Conservation (phyloP, 2,113 vertebrate genomes). For the Engystomops pustulosus region DNA sequence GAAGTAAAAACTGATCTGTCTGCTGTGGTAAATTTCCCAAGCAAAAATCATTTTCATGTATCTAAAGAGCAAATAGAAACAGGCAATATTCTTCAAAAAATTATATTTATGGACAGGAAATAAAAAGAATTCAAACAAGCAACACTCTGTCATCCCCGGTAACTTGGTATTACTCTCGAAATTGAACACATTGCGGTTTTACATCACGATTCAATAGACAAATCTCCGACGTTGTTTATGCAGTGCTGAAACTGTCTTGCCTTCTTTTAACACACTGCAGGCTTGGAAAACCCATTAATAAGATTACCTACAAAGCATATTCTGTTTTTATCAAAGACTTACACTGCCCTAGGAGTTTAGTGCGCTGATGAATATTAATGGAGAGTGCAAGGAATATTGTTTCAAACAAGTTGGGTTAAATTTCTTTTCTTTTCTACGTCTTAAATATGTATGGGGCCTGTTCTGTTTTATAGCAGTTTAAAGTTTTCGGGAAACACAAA, state of each 20-base stretch:
- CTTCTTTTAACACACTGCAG: conserved; percentile 18
- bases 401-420: not conserved
- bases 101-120: conserved; percentile 36
- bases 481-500: not conserved
- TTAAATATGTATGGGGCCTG: not conserved
- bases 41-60: conserved; percentile 34
- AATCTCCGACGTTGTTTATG: conserved; percentile 42
- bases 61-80: conserved; percentile 32
- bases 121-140: conserved; percentile 32
- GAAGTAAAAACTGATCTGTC: conserved; percentile 28
- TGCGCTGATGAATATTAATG: conserved; percentile 45
- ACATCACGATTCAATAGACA: conserved; percentile 27
- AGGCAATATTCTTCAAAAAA: conserved; percentile 23
- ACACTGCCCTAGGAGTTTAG: conserved; percentile 37
- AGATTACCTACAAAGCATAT: conserved; percentile 47
- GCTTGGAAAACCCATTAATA: conserved; percentile 40
- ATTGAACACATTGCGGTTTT: conserved; percentile 37
- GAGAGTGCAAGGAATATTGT: conserved; percentile 2
- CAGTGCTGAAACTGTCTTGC: not conserved
- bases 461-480: not conserved
- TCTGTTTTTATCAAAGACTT: conserved; percentile 38
- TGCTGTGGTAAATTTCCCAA: conserved; percentile 36
- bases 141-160: conserved; percentile 9
- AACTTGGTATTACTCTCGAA: conserved; percentile 24
- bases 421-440: not conserved